Percentiles rank a stretch among this genome's conserved stretches.
These are phyloP conservation scores for Thereva unica DNA, from an alignment of 2,888 invertebrate genomes.

Conservation along the genomic window DNA sequence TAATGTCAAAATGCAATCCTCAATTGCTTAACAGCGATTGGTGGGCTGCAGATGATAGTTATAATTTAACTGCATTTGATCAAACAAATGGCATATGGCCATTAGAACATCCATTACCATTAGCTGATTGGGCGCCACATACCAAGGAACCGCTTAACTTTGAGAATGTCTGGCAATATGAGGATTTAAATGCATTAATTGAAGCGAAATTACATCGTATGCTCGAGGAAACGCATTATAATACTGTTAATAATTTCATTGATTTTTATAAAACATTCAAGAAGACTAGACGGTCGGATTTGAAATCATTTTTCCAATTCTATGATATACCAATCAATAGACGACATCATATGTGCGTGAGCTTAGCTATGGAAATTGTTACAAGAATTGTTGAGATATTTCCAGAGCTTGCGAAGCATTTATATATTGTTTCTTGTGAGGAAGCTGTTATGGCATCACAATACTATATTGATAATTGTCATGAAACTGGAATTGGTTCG, in stretches of 20 bases:
- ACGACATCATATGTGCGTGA: conserved; percentile 86
- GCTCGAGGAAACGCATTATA: conserved; percentile 84
- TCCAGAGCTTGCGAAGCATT: conserved; percentile 68
- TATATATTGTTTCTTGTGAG: conserved; percentile 84
- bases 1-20: conserved; percentile 46
- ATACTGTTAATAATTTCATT: conserved; percentile 85
- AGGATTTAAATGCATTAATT: conserved; percentile 77
- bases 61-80: conserved; percentile 57
- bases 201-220: conserved; percentile 79
- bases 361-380: conserved; percentile 80
- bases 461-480: conserved; percentile 63
- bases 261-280: conserved; percentile 68
- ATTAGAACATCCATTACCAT: conserved; percentile 71
- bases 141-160: conserved; percentile 59
- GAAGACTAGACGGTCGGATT: conserved; percentile 65
- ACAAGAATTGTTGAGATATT: conserved; percentile 69
- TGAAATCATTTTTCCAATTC: conserved; percentile 74
- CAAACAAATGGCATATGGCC: conserved; percentile 67
- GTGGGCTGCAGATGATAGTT: conserved; percentile 55
- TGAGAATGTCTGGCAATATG: conserved; percentile 66
- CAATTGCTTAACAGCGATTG: conserved; percentile 27
- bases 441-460: conserved; percentile 72
- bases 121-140: conserved; percentile 71
- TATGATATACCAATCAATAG: conserved; percentile 79
- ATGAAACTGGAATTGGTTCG: conserved; percentile 60